Evolutionary conservation across 2,797 vertebrate species (phyloP), one percentile per base, ranked within the genome.

Genomic region (Cossypha polioptera): DNA sequence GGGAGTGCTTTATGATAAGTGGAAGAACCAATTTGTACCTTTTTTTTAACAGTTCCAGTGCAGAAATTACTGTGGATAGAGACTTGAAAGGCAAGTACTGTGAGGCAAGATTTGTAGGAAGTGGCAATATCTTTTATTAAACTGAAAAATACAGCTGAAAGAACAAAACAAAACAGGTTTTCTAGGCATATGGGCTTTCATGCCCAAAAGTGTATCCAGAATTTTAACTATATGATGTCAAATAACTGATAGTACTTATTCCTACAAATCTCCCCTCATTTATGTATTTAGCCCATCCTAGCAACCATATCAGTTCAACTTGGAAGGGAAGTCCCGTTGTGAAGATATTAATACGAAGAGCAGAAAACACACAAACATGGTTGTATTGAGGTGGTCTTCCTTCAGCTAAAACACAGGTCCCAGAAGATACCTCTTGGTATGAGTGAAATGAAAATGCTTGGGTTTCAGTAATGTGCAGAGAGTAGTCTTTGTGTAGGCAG

Each of bases 101-200:
- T 31, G 54, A 81, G 43, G 24, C 21, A 73, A 90, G 94, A 77
- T 76, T 94, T 91, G 89, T 63, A 90, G 92, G 50, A 86, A 92
- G 47, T 69, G 4, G 47, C 26, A 51, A 5, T 78, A 59, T 84
- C 20, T 95, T 95, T 88, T 93, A 94, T 96, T 96, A 94, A 95
- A 86, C 35, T 83, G 75, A 91, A 91, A 62, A 95, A 66, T 77
- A 78, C 26, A 94, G 40, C 47, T 62, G 62, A 65, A 90, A 85
- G 47, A 92, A 75, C 35, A 66, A 79, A 94, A 79, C 36, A 66
- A 77, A 92, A 77, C 15, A 53, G 25, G 28, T 43, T 92, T 94
- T 68, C 73, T 54, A 84, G 43, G 20, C 51, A 75, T 43, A 65
- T 42, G 65, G 50, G 24, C 21, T 72, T 53, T 29, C 31, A 55